Evolutionary conservation across 1,140 invertebrate genomes (phyloP).

Genomic region (Papilio polyxenes): DNA sequence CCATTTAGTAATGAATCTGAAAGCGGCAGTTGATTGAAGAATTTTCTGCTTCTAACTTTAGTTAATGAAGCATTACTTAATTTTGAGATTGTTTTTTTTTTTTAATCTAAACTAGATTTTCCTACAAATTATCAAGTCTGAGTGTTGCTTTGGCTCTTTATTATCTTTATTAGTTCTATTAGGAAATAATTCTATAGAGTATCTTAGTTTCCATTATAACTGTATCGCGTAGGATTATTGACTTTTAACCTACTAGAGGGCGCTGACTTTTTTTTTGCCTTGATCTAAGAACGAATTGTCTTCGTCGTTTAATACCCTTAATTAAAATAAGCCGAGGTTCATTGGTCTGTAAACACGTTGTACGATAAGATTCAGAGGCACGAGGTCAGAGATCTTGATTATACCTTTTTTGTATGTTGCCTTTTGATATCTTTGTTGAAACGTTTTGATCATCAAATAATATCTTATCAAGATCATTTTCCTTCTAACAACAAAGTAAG

Average conservation of each 20-base stretch:
- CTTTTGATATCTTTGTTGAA: background rate
- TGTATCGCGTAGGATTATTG: background rate
- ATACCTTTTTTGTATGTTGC: background rate
- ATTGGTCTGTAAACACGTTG: background rate
- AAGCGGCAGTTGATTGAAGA: too few relatives aligned
- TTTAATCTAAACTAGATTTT: too few relatives aligned
- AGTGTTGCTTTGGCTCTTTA: too few relatives aligned
- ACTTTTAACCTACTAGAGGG: background rate
- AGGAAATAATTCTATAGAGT: background rate
- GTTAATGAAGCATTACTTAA: too few relatives aligned
- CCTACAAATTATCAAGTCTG: too few relatives aligned
- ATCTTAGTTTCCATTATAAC: slow-evolving; percentile 5
- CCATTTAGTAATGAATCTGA: too few relatives aligned
- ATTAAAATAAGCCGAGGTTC: slow-evolving; percentile 15
- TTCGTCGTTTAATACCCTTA: slow-evolving; percentile 19
- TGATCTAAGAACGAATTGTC: slow-evolving; percentile 8
- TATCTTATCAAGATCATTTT: too few relatives aligned
- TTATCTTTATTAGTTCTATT: background rate
- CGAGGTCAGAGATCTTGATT: background rate
- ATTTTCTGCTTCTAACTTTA: background rate
- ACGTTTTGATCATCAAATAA: too few relatives aligned
- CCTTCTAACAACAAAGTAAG: too few relatives aligned
- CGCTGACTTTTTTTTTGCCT: background rate
- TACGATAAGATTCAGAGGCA: background rate
- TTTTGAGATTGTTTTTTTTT: too few relatives aligned